phyloP scores from a whole-genome alignment of 2,888 invertebrate species.

The Patella caerulea region DNA sequence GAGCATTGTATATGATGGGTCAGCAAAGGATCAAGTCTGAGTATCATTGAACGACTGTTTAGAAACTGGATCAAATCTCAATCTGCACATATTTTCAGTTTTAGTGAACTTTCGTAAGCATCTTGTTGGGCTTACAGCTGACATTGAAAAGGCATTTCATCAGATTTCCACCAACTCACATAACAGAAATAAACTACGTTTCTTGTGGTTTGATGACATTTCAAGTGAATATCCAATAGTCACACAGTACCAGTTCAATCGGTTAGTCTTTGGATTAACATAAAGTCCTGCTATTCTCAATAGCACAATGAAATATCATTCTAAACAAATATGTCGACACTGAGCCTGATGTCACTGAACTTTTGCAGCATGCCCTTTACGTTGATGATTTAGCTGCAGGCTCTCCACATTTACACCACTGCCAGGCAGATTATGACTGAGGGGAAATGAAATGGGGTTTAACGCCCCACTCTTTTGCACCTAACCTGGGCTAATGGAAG shows the following conservation, averaged over 20 bases:
- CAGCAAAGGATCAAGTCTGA: not conserved
- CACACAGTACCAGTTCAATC: slow-evolving; percentile 8
- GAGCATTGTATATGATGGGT: slow-evolving; percentile 15
- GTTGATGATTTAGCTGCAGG: slow-evolving; percentile 6
- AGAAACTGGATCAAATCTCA: slow-evolving; percentile 16
- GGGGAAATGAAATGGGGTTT: too few relatives aligned
- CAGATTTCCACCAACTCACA: slow-evolving; percentile 2
- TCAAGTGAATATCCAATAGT: not conserved
- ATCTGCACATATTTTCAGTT: slow-evolving; percentile 10
- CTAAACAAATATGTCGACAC: not conserved
- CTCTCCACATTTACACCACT: too few relatives aligned
- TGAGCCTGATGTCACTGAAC: not conserved
- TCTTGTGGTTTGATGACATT: not conserved
- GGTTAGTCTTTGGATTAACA: slow-evolving; percentile 15
- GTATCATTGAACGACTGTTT: slow-evolving; percentile 2
- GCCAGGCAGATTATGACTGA: too few relatives aligned
- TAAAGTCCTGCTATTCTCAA: slow-evolving; percentile 2
- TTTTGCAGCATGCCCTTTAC: slow-evolving; percentile 1
- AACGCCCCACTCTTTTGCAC: too few relatives aligned
- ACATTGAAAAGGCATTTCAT: slow-evolving; percentile 18
- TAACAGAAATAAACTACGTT: not conserved
- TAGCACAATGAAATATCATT: not conserved
- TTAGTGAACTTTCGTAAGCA: slow-evolving; percentile 9
- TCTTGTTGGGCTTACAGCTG: slow-evolving; percentile 10
- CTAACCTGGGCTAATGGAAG: too few relatives aligned